Conservation (phyloP, 2,113 vertebrate species). For the Rhabdornis inornatus region DNA sequence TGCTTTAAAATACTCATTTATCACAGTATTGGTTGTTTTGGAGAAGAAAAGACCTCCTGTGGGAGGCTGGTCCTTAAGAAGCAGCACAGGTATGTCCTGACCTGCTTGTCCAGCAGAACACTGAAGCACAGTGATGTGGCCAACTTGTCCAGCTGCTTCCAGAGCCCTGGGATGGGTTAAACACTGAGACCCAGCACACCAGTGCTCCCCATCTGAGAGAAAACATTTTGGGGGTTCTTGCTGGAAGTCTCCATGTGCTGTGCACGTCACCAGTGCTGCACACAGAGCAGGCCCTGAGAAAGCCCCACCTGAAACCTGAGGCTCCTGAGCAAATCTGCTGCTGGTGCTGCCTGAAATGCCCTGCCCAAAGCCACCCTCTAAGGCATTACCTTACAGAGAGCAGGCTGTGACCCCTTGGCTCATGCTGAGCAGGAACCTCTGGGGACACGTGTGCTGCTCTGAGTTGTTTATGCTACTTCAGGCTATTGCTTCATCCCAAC, state of each 20-base stretch:
- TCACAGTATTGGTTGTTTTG: not conserved
- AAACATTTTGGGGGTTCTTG: not conserved
- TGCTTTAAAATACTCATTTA: not conserved
- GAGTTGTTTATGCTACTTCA: not conserved
- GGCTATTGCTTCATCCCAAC: not conserved
- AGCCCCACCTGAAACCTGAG: not conserved
- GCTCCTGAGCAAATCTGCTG: not conserved
- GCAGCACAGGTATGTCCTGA: not conserved
- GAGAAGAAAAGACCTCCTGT: not conserved
- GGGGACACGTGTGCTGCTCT: accelerated
- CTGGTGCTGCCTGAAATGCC: not conserved
- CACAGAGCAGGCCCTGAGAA: not conserved
- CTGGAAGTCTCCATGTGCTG: not conserved
- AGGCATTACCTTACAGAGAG: not conserved
- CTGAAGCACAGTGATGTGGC: not conserved
- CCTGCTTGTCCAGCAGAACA: not conserved
- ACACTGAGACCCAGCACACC: not conserved
- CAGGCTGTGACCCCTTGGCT: not conserved
- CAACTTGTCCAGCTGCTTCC: accelerated
- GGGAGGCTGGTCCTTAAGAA: not conserved
- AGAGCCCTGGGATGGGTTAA: not conserved
- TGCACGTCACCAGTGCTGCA: not conserved
- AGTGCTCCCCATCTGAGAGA: not conserved
- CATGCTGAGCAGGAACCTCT: not conserved
- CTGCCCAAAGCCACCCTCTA: not conserved